phyloP scores from a whole-genome alignment of 2,113 vertebrate genomes.

The Myanophis thanlyinensis region DNA sequence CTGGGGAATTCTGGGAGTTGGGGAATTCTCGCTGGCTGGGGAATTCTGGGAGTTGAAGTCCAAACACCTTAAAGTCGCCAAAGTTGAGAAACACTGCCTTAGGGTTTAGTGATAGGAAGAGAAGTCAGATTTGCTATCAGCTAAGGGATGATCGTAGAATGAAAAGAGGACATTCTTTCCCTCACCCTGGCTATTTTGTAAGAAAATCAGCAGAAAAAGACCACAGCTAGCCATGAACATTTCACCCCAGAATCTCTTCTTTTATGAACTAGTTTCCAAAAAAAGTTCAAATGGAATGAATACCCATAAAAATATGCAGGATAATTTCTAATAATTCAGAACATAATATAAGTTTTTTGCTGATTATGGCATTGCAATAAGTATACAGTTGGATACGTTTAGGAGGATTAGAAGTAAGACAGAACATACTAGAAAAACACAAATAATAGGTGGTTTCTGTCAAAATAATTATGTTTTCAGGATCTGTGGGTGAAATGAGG shows the following conservation, averaged over 20 bases:
- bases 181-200: neutral
- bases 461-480: constrained; percentile 4
- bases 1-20: no score
- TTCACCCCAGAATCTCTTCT: neutral
- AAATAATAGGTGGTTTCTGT: neutral
- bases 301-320: neutral
- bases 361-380: neutral
- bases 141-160: neutral
- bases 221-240: neutral
- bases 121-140: neutral
- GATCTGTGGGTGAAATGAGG: neutral
- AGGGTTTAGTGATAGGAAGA: neutral
- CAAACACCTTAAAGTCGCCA: no score
- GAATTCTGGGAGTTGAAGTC: no score
- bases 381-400: neutral
- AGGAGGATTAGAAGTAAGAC: neutral
- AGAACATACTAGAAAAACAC: neutral
- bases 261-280: neutral
- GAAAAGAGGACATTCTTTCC: neutral
- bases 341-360: neutral
- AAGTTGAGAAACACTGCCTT: no score
- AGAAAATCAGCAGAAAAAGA: neutral
- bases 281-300: neutral
- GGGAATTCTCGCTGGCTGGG: no score
- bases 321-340: neutral